Evolutionary conservation across 2,113 vertebrate species (phyloP).

Genomic region (Xerus inauris): DNA sequence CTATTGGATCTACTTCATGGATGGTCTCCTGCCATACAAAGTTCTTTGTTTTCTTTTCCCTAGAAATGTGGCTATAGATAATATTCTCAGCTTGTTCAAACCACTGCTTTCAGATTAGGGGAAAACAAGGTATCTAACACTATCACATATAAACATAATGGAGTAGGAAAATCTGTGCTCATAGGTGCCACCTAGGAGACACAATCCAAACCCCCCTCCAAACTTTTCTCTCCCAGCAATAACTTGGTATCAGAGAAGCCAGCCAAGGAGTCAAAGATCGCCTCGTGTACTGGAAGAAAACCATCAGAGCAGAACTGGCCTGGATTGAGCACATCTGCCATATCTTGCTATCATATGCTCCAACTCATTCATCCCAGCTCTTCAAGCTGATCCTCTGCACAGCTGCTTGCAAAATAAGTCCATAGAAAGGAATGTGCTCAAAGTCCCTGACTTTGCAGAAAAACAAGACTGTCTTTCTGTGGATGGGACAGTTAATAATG

Average conservation of each 20-base stretch:
- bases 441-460: conserved; percentile 37
- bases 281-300: conserved; percentile 43
- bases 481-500: conserved; percentile 37
- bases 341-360: conserved; percentile 6
- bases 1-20: neutral
- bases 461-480: conserved; percentile 41
- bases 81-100: neutral
- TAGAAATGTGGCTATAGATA: neutral
- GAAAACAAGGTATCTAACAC: neutral
- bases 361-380: conserved; percentile 1
- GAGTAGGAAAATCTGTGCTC: neutral
- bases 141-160: neutral
- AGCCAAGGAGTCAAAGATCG: conserved; percentile 57
- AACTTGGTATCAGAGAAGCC: neutral
- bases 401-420: conserved; percentile 27
- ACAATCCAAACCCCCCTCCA: neutral
- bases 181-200: neutral
- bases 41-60: neutral
- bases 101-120: neutral
- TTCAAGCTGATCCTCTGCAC: conserved; percentile 9
- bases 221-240: neutral
- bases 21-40: neutral
- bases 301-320: neutral
- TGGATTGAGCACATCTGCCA: conserved; percentile 19
- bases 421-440: conserved; percentile 31